Evolutionary conservation across 2,113 vertebrate species (phyloP).

Genomic region (Macrotis lagotis): DNA sequence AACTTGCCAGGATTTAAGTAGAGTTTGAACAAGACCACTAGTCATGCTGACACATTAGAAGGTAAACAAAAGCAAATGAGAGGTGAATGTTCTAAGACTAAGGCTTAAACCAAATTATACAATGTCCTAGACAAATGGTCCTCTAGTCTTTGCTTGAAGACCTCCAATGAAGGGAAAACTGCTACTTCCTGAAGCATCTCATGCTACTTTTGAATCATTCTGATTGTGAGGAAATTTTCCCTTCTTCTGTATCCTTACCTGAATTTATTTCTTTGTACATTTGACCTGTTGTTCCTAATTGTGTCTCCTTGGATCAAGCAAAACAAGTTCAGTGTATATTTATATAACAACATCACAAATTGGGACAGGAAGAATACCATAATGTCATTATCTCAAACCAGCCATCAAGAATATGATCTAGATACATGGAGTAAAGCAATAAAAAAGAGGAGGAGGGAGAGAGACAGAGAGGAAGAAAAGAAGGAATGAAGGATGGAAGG

Average conservation of each 20-base stretch:
- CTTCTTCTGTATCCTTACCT: neutral
- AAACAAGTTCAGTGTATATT: neutral
- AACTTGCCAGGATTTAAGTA: conserved; percentile 31
- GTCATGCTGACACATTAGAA: conserved; percentile 6
- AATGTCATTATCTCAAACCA: neutral
- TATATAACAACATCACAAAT: neutral
- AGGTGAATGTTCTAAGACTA: neutral
- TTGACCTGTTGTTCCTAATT: neutral
- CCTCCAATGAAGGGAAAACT: neutral
- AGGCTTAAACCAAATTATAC: neutral
- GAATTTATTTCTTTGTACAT: neutral
- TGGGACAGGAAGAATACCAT: neutral
- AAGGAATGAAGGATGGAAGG: no score
- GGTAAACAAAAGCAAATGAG: conserved; percentile 44
- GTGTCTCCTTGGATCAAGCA: neutral
- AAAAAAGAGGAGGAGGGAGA: no score
- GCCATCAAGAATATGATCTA: neutral
- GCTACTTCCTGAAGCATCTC: neutral
- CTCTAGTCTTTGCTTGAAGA: neutral
- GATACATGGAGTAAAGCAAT: no score
- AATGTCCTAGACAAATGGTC: neutral
- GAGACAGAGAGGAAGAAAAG: no score
- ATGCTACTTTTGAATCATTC: neutral
- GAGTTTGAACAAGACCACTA: conserved; percentile 21
- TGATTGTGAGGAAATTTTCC: neutral